Conservation (phyloP, 2,113 vertebrate genomes). For the Tamias sibiricus region DNA sequence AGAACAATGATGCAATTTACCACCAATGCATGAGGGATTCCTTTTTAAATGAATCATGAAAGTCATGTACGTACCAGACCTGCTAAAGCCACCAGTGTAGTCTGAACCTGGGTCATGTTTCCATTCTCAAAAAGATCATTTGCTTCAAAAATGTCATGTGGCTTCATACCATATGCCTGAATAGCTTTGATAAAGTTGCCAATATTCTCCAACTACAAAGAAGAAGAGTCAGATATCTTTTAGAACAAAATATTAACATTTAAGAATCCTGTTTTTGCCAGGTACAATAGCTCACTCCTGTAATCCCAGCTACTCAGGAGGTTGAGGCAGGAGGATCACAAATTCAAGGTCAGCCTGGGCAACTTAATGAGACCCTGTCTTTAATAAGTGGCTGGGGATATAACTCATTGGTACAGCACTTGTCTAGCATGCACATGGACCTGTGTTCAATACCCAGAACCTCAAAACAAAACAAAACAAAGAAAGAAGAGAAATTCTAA, state of each 20-base stretch:
- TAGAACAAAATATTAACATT: not conserved
- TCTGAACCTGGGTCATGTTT: slow-evolving; percentile 99
- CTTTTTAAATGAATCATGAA: not conserved
- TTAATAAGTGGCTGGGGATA: not conserved
- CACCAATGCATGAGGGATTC: not conserved
- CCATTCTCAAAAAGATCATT: slow-evolving; percentile 99
- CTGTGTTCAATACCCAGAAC: not conserved
- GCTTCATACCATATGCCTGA: slow-evolving; percentile 95
- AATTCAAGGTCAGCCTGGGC: too few relatives aligned
- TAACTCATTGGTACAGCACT: not conserved
- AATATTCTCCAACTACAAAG: slow-evolving; percentile 95
- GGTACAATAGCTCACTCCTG: not conserved
- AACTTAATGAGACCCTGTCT: not conserved
- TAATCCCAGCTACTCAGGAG: not conserved
- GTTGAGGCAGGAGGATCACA: not conserved
- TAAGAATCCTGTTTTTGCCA: not conserved
- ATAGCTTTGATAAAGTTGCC: slow-evolving; percentile 99
- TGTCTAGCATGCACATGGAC: not conserved
- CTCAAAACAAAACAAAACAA: not conserved
- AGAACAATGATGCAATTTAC: not conserved
- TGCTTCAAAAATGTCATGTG: slow-evolving; percentile 98
- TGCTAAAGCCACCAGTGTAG: slow-evolving; percentile 94
- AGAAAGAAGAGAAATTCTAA: not conserved
- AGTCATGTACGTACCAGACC: slow-evolving; percentile 92
- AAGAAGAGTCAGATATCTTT: not conserved